Evolutionary conservation across 2,797 vertebrate genomes (phyloP), one percentile per base, ranked within the genome.

Genomic region (Anabas testudineus): DNA sequence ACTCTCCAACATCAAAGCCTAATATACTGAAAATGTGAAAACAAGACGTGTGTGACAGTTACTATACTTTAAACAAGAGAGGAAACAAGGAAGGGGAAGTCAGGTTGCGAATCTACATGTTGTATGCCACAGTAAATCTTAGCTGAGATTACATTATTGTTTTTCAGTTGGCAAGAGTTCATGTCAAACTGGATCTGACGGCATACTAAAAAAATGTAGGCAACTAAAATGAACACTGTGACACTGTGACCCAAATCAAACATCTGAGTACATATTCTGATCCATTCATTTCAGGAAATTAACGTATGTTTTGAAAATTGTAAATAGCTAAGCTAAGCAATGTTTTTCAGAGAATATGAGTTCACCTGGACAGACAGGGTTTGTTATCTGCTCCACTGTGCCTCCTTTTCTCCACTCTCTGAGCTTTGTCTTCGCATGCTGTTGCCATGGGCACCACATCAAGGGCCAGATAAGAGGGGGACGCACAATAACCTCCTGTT

Each of bases 401-500:
- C 52, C 28, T 59, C 42, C 16, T 52, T n/a, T 45, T 70, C 48
- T 55, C 56, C 30, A 0, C 71, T 76, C 76, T 67, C 77, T 53
- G 12, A 82, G 24, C 22, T 14, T 67, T 60, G 55, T 79, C 79
- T 84, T 78, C 82, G 67, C 69, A 76, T 71, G 68, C 46, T 2
- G 91, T 94, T 91, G 60, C 91, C 85, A 93, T 92, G 87, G 90
- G 32, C 34, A 90, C 89, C 14, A 58, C 84, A 85, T 93, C 83
- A 92, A 94, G 92, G 86, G 82, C 83, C 83, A 78, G 91, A 94
- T 93, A 93, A 94, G 91, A 91, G 88, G 84, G 71, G 49, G 49
- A 9, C 69, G 76, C 82, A 92, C 87, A 94, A 93, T 90, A 86
- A 85, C 64, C 78, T 80, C 66, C 78, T 79, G 84, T 91, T 86